Percentiles rank a stretch among this genome's conserved stretches.
Evolutionary conservation across 1,140 invertebrate genomes (phyloP).

Genomic region (Penaeus vannamei): DNA sequence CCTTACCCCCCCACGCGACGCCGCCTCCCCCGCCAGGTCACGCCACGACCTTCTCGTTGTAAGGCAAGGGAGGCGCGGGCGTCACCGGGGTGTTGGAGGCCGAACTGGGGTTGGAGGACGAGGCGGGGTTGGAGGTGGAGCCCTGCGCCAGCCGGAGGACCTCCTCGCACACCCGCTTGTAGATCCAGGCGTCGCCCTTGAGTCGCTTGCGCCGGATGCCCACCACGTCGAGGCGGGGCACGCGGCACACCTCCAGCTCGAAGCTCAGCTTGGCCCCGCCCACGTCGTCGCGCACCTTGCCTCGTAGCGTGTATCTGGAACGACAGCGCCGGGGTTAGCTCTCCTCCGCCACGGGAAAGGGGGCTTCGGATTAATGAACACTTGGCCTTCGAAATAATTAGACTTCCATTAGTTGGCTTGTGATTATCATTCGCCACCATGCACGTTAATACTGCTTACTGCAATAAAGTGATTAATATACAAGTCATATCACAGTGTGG

Average conservation of each 20-base stretch:
- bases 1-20: too few species aligned
- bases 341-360: too few species aligned
- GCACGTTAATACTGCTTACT: too few species aligned
- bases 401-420: too few species aligned
- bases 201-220: constrained; percentile 83
- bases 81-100: neutral
- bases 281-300: constrained; percentile 74
- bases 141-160: constrained; percentile 77
- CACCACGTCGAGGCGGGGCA: constrained; percentile 72
- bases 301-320: constrained; percentile 79
- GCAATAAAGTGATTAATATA: too few species aligned
- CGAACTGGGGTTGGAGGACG: neutral
- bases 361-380: too few species aligned
- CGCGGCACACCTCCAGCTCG: constrained; percentile 84
- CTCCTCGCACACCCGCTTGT: constrained; percentile 89
- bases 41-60: neutral
- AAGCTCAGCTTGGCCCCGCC: constrained; percentile 78
- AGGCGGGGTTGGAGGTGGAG: neutral
- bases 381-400: too few species aligned
- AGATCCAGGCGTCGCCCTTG: constrained; percentile 88
- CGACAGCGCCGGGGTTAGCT: constrained; percentile 16
- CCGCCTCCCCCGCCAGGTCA: too few species aligned
- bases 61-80: neutral
- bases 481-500: too few species aligned
- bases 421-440: too few species aligned